Base-by-base conservation (phyloP, 2,113 vertebrate species). In the Hyperopisus bebe region DNA sequence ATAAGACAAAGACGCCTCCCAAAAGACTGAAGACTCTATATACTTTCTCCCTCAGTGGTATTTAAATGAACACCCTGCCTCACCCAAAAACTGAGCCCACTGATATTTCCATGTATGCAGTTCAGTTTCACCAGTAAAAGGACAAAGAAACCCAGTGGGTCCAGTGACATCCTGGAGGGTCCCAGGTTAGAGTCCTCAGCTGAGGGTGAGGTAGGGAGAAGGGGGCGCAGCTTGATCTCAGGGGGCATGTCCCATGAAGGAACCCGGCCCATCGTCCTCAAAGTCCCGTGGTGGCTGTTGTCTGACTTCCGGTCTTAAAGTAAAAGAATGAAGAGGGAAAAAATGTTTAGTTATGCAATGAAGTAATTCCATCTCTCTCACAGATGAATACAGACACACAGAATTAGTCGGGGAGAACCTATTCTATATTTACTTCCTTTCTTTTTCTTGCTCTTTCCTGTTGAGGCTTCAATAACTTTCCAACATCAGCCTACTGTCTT, bases 201-300 rank as follows among this genome's bases (percentile, higher is more conserved):
- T 17, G 27, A 24, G 50, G 51, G 82, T 27, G 48, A 84, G 50
- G 48, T 62, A 17, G 11, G 88, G 88, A 93, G 88, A 83, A 1
- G 0, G 50, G 51, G 83, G 50, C 17, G 66, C 50, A 44, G 89
- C 51, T 84, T 89, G 89, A 10, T 44, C 83, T 96, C 93, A 96
- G 8, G 96, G 96, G 84, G 94, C 94, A 66, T 96, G 94, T 83
- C 94, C 95, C 94, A 95, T 95, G 83, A 93, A 94, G 0, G 93
- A 92, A 77, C 94, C 94, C 0, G 92, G 91, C 86, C 93, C 94
- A n/a, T 92, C 91, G 88, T 95, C 95, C 7, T 93, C 93, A 35
- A 94, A 92, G 90, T 94, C 94, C 7, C 70, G 91, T 1, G 87
- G 94, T 31, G 94, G 95, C 44, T 92, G 92, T 46, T 92, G 93